phyloP scores from a whole-genome alignment of 2,888 invertebrate genomes.

The Polydesmus complanatus region DNA sequence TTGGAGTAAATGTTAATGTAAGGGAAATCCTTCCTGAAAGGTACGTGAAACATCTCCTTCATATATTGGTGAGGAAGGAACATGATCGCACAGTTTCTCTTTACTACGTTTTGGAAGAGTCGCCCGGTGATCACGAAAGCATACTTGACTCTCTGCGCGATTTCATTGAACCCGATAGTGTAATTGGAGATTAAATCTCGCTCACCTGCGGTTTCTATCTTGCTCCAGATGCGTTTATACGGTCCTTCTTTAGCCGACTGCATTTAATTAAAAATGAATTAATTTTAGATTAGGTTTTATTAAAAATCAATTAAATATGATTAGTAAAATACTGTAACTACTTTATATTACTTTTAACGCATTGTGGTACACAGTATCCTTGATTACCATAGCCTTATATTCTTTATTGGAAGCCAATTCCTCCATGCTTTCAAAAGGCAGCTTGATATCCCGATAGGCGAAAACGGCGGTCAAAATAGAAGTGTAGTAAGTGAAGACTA shows the following conservation, averaged over 20 bases:
- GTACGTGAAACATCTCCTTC: not conserved
- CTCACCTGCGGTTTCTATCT: not conserved
- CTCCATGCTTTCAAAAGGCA: constrained; percentile 1
- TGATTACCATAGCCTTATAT: constrained; percentile 9
- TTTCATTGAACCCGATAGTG: not conserved
- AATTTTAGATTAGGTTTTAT: too few relatives aligned
- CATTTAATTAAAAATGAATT: too few relatives aligned
- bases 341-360: not conserved
- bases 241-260: not conserved
- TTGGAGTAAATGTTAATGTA: not conserved
- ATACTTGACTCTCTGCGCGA: not conserved
- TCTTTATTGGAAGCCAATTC: constrained; percentile 5
- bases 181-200: not conserved
- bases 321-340: too few relatives aligned
- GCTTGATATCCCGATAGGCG: constrained; percentile 4
- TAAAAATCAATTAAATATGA: too few relatives aligned
- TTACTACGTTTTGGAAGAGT: not conserved
- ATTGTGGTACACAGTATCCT: constrained; percentile 1
- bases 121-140: not conserved
- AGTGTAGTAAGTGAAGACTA: constrained; percentile 7
- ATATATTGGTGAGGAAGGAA: not conserved
- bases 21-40: not conserved
- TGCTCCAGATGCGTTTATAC: not conserved
- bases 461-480: constrained; percentile 7
- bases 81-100: not conserved